Percentiles rank a stretch among this genome's conserved stretches.
phyloP scores from a whole-genome alignment of 1,140 invertebrate species.

The Pantala flavescens region DNA sequence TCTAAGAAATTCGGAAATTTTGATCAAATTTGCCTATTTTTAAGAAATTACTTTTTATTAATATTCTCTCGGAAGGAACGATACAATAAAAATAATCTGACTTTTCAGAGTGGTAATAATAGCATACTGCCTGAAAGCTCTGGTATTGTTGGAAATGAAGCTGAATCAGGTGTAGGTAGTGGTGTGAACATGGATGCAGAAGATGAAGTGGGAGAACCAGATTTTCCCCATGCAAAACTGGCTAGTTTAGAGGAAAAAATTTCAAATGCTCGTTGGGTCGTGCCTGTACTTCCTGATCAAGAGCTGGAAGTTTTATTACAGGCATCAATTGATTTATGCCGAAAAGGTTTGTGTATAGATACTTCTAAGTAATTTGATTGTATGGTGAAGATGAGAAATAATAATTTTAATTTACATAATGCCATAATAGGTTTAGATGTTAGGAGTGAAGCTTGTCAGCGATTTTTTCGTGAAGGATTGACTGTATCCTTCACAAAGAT shows the following conservation, averaged over 20 bases:
- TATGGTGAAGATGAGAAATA: neutral
- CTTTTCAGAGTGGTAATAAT: slow-evolving; percentile 8
- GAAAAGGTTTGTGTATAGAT: slow-evolving; percentile 48
- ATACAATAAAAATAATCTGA: no score
- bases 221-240: slow-evolving; percentile 80
- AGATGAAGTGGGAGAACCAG: slow-evolving; percentile 41
- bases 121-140: neutral
- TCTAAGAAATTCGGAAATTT: no score
- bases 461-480: slow-evolving; percentile 90
- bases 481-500: slow-evolving; percentile 95
- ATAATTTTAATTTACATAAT: neutral
- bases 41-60: no score
- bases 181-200: neutral
- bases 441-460: slow-evolving; percentile 80
- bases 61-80: no score
- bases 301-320: slow-evolving; percentile 86
- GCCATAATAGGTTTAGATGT: slow-evolving; percentile 64
- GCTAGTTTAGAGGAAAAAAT: slow-evolving; percentile 90
- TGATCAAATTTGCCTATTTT: no score
- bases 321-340: slow-evolving; percentile 76
- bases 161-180: slow-evolving; percentile 12
- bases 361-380: neutral
- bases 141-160: slow-evolving; percentile 11
- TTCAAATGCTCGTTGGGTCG: slow-evolving; percentile 87
- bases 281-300: slow-evolving; percentile 91